Conservation (phyloP, 2,797 vertebrate genomes). For the Hemibagrus guttatus region DNA sequence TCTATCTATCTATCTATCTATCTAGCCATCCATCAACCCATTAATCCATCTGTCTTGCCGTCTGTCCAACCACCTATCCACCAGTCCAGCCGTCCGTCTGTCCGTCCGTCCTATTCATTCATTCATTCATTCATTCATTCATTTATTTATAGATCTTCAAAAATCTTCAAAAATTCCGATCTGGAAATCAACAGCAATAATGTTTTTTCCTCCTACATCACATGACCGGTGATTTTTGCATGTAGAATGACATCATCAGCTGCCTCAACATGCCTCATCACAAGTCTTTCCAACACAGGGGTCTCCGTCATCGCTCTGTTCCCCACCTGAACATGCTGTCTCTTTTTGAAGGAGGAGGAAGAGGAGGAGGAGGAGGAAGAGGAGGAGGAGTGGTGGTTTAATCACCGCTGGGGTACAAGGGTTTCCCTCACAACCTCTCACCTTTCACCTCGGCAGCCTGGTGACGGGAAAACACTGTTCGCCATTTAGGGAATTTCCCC, state of each 20-base stretch:
- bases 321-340: neutral
- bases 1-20: no score
- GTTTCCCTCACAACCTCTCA: conserved; percentile 18
- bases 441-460: conserved; percentile 9
- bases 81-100: no score
- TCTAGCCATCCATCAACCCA: no score
- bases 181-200: neutral
- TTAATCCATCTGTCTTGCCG: no score
- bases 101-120: no score
- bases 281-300: neutral
- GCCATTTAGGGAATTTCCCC: conserved; percentile 20
- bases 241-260: neutral
- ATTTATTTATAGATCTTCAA: no score
- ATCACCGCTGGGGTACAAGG: neutral
- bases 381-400: neutral
- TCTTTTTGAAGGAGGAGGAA: neutral
- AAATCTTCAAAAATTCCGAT: neutral
- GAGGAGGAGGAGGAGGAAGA: neutral
- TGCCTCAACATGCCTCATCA: neutral
- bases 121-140: no score
- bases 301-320: neutral
- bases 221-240: neutral
- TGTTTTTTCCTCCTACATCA: neutral
- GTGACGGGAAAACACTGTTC: neutral
- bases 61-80: no score